phyloP scores from a whole-genome alignment of 2,113 vertebrate species.

The Phoenicopterus ruber region DNA sequence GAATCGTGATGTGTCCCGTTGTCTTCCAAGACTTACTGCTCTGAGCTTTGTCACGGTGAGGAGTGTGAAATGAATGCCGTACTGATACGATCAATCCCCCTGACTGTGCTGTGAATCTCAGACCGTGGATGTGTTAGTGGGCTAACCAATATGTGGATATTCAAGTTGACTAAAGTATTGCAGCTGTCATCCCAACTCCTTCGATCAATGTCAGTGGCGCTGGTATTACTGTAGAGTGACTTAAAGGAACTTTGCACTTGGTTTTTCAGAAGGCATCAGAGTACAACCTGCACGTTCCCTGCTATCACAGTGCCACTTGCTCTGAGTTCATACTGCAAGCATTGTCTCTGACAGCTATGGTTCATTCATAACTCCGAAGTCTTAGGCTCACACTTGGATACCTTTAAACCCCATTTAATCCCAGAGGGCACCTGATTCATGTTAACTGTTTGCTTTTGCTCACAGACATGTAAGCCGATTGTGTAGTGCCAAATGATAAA shows the following conservation, averaged over 20 bases:
- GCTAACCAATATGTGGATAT: neutral
- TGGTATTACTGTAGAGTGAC: neutral
- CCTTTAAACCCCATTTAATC: neutral
- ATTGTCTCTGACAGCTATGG: neutral
- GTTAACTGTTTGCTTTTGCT: neutral
- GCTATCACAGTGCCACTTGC: neutral
- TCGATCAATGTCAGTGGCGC: neutral
- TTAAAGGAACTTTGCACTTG: neutral
- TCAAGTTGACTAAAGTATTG: neutral
- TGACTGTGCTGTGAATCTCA: neutral
- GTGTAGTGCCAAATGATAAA: neutral
- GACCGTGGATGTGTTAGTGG: neutral
- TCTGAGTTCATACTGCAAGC: neutral
- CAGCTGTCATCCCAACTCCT: neutral
- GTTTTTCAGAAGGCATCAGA: neutral
- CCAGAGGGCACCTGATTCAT: neutral
- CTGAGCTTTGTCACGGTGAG: neutral
- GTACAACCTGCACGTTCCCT: neutral
- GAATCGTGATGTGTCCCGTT: neutral
- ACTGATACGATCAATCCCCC: rapidly evolving
- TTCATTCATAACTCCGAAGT: neutral
- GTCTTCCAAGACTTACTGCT: neutral
- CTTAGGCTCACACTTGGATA: neutral
- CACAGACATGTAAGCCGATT: neutral
- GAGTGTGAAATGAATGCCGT: neutral